phyloP scores from a whole-genome alignment of 2,797 vertebrate species.

The Chelon labrosus region DNA sequence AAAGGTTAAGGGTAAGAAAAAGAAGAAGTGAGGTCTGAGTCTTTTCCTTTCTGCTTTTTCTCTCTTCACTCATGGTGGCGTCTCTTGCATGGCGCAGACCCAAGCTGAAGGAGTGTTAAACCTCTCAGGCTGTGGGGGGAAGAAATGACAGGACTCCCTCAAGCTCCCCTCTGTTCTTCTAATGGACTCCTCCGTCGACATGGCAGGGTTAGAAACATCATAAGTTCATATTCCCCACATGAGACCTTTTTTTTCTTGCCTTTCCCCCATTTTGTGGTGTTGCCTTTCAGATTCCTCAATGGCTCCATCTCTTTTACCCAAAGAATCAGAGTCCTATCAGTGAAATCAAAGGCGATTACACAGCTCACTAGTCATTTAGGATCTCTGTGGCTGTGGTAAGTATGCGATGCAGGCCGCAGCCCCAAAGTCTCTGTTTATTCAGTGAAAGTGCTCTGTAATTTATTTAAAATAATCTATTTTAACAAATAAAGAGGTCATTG shows the following conservation, averaged over 20 bases:
- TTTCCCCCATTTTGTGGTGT: slow-evolving; percentile 79
- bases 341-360: slow-evolving; percentile 92
- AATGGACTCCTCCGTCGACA: slow-evolving; percentile 89
- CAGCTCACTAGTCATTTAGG: slow-evolving; percentile 92
- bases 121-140: slow-evolving; percentile 87
- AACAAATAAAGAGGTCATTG: slow-evolving; percentile 99
- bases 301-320: slow-evolving; percentile 83
- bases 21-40: slow-evolving; percentile 41
- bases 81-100: slow-evolving; percentile 81
- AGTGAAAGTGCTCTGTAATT: slow-evolving; percentile 99
- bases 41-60: slow-evolving; percentile 44
- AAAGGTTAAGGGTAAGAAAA: slow-evolving; percentile 59
- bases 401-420: slow-evolving; percentile 92
- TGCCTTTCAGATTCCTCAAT: slow-evolving; percentile 87
- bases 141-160: slow-evolving; percentile 87
- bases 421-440: slow-evolving; percentile 98
- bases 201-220: slow-evolving; percentile 88
- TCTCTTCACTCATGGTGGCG: slow-evolving; percentile 64
- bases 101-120: slow-evolving; percentile 86
- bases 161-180: slow-evolving; percentile 90
- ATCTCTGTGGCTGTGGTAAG: slow-evolving; percentile 95
- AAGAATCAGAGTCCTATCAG: slow-evolving; percentile 92
- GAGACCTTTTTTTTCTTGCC: slow-evolving; percentile 83
- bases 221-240: slow-evolving; percentile 88
- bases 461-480: slow-evolving; percentile 99